These are phyloP conservation scores for Poeciliopsis presidionis DNA, from an alignment of 2,797 vertebrate genomes.

Conservation along the genomic window DNA sequence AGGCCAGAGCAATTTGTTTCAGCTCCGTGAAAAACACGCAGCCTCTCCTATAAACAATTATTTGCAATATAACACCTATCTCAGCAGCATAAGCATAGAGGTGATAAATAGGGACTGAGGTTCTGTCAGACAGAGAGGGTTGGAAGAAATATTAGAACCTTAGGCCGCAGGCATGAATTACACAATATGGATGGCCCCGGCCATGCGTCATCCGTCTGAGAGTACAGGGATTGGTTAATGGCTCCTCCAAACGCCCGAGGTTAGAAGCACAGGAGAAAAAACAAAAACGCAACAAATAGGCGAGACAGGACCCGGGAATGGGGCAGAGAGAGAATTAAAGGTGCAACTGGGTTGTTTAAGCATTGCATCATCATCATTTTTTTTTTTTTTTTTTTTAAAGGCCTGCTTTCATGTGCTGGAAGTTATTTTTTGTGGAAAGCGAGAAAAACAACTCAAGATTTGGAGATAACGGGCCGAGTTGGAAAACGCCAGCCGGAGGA, in stretches of 20 bases:
- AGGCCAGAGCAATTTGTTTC: constrained; percentile 47
- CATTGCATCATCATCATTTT: background rate
- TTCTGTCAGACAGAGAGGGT: constrained; percentile 57
- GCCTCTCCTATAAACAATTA: constrained; percentile 45
- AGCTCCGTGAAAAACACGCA: constrained; percentile 20
- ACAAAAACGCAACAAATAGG: constrained; percentile 36
- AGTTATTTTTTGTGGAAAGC: constrained; percentile 3
- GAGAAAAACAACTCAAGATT: background rate
- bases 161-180: constrained; percentile 71
- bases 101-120: constrained; percentile 65
- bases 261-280: constrained; percentile 15
- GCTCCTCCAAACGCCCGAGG: constrained; percentile 50
- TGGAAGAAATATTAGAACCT: constrained; percentile 68
- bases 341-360: constrained; percentile 16
- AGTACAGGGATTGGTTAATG: constrained; percentile 55
- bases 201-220: constrained; percentile 64
- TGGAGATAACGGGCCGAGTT: background rate
- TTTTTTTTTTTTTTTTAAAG: background rate
- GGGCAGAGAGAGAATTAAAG: constrained; percentile 2
- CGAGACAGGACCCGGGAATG: constrained; percentile 15
- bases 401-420: background rate
- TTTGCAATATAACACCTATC: constrained; percentile 44
- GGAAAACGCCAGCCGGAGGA: background rate
- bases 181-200: constrained; percentile 45
- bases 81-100: constrained; percentile 45